These are phyloP conservation scores for Glyphotaelius pellucidus DNA, from an alignment of 2,888 invertebrate genomes.

Conservation along the genomic window DNA sequence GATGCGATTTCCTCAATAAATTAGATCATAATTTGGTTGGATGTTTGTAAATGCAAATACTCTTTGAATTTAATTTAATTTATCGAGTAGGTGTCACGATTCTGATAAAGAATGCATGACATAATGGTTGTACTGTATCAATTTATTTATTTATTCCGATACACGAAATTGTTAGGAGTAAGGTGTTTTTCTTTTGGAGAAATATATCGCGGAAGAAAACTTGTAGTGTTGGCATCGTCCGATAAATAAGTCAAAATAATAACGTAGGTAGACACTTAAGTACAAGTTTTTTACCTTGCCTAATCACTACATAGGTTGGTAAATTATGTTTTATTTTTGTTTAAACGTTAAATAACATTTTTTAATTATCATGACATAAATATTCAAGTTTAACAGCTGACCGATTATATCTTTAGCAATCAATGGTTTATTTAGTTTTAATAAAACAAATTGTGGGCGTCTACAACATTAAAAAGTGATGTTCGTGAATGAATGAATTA, in stretches of 20 bases:
- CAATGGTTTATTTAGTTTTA: background rate
- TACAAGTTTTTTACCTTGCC: background rate
- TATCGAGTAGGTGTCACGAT: constrained; percentile 7
- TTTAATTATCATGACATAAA: background rate
- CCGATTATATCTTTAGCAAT: background rate
- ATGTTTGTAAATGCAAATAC: constrained; percentile 21
- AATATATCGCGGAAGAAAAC: background rate
- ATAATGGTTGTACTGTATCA: background rate
- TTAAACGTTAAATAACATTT: background rate
- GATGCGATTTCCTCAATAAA: constrained; percentile 11
- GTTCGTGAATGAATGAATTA: background rate
- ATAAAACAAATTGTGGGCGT: background rate
- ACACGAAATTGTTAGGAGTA: background rate
- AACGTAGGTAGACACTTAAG: background rate
- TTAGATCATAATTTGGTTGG: background rate
- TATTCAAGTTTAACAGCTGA: background rate
- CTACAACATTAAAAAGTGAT: background rate
- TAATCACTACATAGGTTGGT: background rate
- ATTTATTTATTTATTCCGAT: background rate
- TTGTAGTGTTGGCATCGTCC: background rate
- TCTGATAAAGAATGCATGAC: background rate
- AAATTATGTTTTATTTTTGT: background rate
- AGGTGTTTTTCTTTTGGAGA: background rate
- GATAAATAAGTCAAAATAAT: constrained; percentile 2
- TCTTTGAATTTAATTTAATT: constrained; percentile 9